Percentiles rank a stretch among this genome's conserved stretches.
Evolutionary conservation across 2,113 vertebrate species (phyloP).

Genomic region (Myanophis thanlyinensis): DNA sequence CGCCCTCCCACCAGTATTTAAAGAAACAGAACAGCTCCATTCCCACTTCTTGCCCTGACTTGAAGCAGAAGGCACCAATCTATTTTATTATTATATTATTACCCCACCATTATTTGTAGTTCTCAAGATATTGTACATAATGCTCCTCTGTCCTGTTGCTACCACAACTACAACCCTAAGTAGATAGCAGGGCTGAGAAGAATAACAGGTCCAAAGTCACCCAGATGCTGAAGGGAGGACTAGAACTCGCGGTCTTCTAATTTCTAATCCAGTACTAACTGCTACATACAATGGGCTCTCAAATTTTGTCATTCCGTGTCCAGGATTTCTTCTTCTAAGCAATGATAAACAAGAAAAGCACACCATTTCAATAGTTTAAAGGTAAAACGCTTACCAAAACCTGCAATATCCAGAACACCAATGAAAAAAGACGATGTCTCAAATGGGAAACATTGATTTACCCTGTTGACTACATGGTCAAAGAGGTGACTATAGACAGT

Average conservation of each 20-base stretch:
- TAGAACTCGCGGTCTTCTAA: background rate
- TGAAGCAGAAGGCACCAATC: too few species aligned
- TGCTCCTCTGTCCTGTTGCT: background rate
- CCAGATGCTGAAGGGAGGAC: background rate
- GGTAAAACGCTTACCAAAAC: constrained; percentile 82
- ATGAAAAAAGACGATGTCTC: constrained; percentile 91
- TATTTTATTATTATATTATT: background rate
- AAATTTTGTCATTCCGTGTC: background rate
- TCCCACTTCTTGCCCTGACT: too few species aligned
- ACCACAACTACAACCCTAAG: background rate
- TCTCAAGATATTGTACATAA: background rate
- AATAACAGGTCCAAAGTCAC: background rate
- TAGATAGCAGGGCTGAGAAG: background rate
- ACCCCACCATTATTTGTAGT: background rate
- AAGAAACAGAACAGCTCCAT: too few species aligned
- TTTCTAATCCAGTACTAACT: background rate
- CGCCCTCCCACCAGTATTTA: too few species aligned
- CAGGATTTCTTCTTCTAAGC: background rate
- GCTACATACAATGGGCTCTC: background rate
- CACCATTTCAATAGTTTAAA: background rate
- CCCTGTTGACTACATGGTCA: constrained; percentile 94
- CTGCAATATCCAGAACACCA: constrained; percentile 96
- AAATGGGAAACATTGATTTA: constrained; percentile 97
- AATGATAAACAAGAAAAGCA: background rate
- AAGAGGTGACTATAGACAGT: constrained; percentile 95